A percentile compares a stretch with the other conserved stretches of the same genome.
phyloP scores from a whole-genome alignment of 2,888 invertebrate genomes.

The Hirtodrosophila alboralis region DNA sequence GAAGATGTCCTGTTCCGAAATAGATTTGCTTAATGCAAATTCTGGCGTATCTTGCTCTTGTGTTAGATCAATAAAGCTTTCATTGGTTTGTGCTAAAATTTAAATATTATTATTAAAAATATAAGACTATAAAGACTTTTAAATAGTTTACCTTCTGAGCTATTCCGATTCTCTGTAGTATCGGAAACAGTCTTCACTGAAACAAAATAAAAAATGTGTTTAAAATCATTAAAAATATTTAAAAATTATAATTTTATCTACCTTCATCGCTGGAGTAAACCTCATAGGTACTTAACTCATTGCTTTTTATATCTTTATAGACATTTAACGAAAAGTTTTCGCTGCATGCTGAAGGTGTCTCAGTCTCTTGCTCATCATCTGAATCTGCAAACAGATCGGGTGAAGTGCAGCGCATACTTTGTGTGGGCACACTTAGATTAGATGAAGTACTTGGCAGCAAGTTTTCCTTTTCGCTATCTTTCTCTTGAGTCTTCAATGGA shows the following conservation, averaged over 20 bases:
- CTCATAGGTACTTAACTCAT: constrained; percentile 69
- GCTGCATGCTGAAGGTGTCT: neutral
- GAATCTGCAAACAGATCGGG: constrained; percentile 83
- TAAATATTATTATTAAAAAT: too few relatives aligned
- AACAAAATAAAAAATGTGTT: constrained; percentile 32
- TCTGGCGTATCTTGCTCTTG: constrained; percentile 34
- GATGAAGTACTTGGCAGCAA: neutral
- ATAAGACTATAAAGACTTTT: too few relatives aligned
- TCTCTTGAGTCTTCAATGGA: too few relatives aligned
- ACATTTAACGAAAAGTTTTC: constrained; percentile 39
- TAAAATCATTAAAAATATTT: neutral
- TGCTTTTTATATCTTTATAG: constrained; percentile 37
- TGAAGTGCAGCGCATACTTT: constrained; percentile 65
- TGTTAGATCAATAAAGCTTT: constrained; percentile 59
- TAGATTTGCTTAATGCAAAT: neutral
- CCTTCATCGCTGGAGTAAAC: constrained; percentile 82
- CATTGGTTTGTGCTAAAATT: neutral
- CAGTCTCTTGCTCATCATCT: constrained; percentile 63
- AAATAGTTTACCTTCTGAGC: constrained; percentile 1
- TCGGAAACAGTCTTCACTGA: constrained; percentile 76
- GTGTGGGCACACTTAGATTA: constrained; percentile 25
- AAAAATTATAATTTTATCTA: constrained; percentile 19
- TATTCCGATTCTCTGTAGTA: constrained; percentile 4
- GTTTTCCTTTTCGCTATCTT: constrained; percentile 46
- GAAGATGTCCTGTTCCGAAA: constrained; percentile 9